These are phyloP conservation scores for Polypterus bichir DNA, from an alignment of 2,113 vertebrate genomes.

Conservation along the genomic window DNA sequence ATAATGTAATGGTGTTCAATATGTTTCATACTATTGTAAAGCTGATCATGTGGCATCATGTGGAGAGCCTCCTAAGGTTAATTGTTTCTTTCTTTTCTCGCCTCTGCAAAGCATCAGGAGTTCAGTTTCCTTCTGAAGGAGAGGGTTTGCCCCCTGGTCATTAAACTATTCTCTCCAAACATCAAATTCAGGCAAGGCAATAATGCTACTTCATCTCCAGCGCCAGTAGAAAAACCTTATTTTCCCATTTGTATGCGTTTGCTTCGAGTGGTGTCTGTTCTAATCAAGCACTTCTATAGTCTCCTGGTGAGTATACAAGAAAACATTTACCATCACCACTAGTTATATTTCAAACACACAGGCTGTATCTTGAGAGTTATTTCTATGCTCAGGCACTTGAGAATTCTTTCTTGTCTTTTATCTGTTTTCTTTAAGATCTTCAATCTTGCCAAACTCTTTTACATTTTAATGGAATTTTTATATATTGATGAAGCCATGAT, in stretches of 20 bases:
- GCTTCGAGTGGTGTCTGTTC: constrained; percentile 87
- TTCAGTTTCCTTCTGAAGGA: constrained; percentile 97
- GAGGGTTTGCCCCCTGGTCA: constrained; percentile 92
- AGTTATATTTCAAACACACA: too few relatives aligned
- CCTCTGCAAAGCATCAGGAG: constrained; percentile 75
- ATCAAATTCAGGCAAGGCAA: constrained; percentile 97
- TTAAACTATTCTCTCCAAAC: constrained; percentile 98
- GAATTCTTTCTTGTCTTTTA: too few relatives aligned
- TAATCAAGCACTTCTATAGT: constrained; percentile 96
- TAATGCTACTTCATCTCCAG: constrained; percentile 70
- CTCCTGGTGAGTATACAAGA: constrained; percentile 65
- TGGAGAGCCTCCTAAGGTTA: neutral
- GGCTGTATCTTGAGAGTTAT: too few relatives aligned
- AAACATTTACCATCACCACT: too few relatives aligned
- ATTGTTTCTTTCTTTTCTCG: neutral
- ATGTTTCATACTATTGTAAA: too few relatives aligned
- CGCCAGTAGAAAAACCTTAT: constrained; percentile 91
- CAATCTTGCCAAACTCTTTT: constrained; percentile 11
- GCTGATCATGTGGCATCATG: too few relatives aligned
- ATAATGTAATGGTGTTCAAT: too few relatives aligned
- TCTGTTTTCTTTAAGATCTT: neutral
- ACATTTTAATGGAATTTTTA: constrained; percentile 12
- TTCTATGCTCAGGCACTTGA: too few relatives aligned
- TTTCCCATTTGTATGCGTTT: constrained; percentile 98
- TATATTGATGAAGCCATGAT: constrained; percentile 7